Evolutionary conservation across 2,797 vertebrate species (phyloP).

Genomic region (Pelochelys cantorii): DNA sequence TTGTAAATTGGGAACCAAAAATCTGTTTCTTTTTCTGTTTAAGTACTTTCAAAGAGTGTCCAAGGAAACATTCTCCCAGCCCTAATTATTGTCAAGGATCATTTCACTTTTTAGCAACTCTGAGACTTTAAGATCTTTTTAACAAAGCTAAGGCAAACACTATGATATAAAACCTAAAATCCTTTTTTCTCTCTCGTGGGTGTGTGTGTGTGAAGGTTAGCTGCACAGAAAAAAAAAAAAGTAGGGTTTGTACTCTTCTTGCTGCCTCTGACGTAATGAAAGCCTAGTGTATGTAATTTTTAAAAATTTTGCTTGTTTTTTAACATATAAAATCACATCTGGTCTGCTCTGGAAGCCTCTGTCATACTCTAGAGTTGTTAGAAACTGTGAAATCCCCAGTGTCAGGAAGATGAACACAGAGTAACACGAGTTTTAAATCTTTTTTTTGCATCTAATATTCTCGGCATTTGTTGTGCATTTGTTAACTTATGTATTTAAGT

Average conservation of each 20-base stretch:
- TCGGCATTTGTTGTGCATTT: background rate
- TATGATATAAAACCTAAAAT: background rate
- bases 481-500: background rate
- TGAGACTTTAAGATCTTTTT: background rate
- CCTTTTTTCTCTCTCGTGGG: background rate
- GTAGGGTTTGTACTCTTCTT: fast-evolving
- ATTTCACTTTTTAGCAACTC: background rate
- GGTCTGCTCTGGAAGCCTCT: background rate
- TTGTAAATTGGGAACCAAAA: background rate
- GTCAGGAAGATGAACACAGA: background rate
- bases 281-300: no score
- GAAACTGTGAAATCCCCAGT: background rate
- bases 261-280: background rate
- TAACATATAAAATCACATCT: background rate
- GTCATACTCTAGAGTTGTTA: background rate
- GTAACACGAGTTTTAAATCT: no score
- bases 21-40: background rate
- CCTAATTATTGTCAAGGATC: background rate
- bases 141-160: background rate
- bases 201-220: background rate
- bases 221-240: background rate
- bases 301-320: background rate
- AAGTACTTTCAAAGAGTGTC: background rate
- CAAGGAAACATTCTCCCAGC: background rate
- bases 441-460: background rate